Evolutionary conservation across 1,140 invertebrate genomes (phyloP).

Genomic region (Bathynomus jamesi): DNA sequence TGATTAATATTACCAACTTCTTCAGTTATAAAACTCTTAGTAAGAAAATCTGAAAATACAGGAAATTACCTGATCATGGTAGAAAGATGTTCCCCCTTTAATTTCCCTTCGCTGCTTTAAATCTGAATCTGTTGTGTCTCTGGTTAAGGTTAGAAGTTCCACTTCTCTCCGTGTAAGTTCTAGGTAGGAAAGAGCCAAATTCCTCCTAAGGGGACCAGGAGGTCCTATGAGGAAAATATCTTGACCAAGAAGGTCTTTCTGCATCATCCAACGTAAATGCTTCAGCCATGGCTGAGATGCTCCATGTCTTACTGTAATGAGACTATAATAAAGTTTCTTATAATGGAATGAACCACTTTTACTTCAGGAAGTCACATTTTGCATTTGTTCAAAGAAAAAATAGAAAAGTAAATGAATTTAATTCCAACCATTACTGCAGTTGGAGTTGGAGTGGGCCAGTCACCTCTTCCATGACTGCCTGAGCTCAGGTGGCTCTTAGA

Average conservation of each 20-base stretch:
- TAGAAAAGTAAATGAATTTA: not conserved
- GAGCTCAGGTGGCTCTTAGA: too few relatives aligned
- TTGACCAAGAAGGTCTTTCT: slow-evolving; percentile 84
- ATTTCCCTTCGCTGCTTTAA: slow-evolving; percentile 94
- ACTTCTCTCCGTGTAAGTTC: slow-evolving; percentile 81
- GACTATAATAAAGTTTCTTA: not conserved
- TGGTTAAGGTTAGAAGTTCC: slow-evolving; percentile 85
- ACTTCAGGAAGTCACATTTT: not conserved
- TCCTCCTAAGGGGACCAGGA: slow-evolving; percentile 64
- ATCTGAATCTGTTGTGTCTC: slow-evolving; percentile 94
- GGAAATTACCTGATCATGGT: slow-evolving; percentile 88
- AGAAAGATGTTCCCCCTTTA: slow-evolving; percentile 70
- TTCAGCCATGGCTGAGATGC: slow-evolving; percentile 62
- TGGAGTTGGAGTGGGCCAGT: too few relatives aligned
- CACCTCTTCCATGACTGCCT: too few relatives aligned
- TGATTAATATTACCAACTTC: too few relatives aligned
- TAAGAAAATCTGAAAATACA: too few relatives aligned
- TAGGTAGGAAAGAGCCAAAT: slow-evolving; percentile 27
- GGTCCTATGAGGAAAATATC: slow-evolving; percentile 91
- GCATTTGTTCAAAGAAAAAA: not conserved
- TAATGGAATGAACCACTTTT: not conserved
- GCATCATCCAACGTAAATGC: slow-evolving; percentile 87
- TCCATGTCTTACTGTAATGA: not conserved
- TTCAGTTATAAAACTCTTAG: too few relatives aligned
- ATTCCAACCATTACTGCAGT: not conserved